Base-by-base conservation (phyloP, 2,113 vertebrate genomes). In the Planiliza haematocheilus region DNA sequence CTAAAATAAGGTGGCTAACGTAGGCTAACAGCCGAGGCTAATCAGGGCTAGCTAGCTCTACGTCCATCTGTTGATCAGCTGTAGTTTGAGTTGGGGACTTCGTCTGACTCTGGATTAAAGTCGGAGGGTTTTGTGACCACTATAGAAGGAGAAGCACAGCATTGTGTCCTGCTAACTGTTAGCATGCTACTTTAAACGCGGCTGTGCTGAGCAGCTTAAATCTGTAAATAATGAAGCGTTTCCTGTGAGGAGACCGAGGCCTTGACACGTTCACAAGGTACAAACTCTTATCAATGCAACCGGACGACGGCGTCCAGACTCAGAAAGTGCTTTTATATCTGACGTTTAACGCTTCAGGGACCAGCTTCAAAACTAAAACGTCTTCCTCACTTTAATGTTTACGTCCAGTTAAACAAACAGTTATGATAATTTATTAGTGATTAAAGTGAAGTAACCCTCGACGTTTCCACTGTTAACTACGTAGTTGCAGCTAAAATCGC, bases 211-310 rank as follows among this genome's bases (percentile, higher is more conserved):
- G 67, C 60, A 64, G 68, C 66, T 52, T 20, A 73, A 77, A 84
- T n/a, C n/a, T n/a, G n/a, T n/a, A n/a, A n/a, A n/a, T n/a, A n/a
- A n/a, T n/a, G n/a, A n/a, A n/a, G n/a, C n/a, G n/a, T 76, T 57
- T 74, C 60, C 53, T 69, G 61, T 76, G 38, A 82, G 30, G 58
- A 48, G 59, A 63, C 21, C 1, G 61, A 83, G 73, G 86, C 87
- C 88, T 88, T 90, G 67, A 77, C 72, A 78, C 14, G 64, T 81
- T 79, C 73, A 64, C 57, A 68, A 77, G 65, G 69, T 81, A 83
- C 71, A 62, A 73, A 80, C 77, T 64, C 69, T 63, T 59, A 84
- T 89, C 80, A 84, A 87, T 89, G 90, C 90, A 89, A 86, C 57
- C 11, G 57, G 48, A 55, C 20, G 21, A 17, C 7, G 34, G 21